Base-by-base conservation (phyloP, 2,113 vertebrate species). In the Pao palembangensis region DNA sequence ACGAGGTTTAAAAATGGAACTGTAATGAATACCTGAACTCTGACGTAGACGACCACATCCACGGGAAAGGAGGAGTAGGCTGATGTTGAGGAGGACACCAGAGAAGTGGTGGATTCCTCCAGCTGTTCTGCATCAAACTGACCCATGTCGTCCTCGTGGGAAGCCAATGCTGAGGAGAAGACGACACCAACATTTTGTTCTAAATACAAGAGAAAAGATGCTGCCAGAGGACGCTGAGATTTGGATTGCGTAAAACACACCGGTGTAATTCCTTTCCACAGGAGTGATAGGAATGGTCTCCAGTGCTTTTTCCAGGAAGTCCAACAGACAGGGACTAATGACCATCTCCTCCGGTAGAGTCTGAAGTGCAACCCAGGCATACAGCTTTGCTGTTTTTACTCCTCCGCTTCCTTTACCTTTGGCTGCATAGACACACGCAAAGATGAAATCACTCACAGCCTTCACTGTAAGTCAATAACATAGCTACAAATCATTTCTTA, bases 261-360 rank as follows among this genome's bases (percentile, higher is more conserved):
- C 89, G 75, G 94, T 60, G 7, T 94, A 96, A 80, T 91, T 95
- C 53, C 96, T 92, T 64, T 98, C 97, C 59, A 98, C 92, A 2
- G 97, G 96, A 51, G 97, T 98, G 75, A 99, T 98, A 0, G 97
- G 97, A 78, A 99, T 99, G 58, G 96, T 98, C 87, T 99, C 97
- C 71, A 99, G 87, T 2, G 97, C 97, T 87, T 99, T 99, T 76
- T 99, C 97, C 68, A 99, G 86, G 44, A 99, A 99, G 79, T 99
- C 97, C 68, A 99, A 86, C 17, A 99, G 81, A 82, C 95, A 98
- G 5, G 97, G 97, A 54, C 96, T 98, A 80, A 99, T 99, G 44
- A 99, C 97, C 97, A 99, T 99, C 79, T 98, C 97, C 72, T 99
- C 96, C 2, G 97, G 97, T 69, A 99, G 84, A 0, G 97, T 99